phyloP scores from a whole-genome alignment of 2,888 invertebrate genomes.

The Himalopsyche kuldschensis region DNA sequence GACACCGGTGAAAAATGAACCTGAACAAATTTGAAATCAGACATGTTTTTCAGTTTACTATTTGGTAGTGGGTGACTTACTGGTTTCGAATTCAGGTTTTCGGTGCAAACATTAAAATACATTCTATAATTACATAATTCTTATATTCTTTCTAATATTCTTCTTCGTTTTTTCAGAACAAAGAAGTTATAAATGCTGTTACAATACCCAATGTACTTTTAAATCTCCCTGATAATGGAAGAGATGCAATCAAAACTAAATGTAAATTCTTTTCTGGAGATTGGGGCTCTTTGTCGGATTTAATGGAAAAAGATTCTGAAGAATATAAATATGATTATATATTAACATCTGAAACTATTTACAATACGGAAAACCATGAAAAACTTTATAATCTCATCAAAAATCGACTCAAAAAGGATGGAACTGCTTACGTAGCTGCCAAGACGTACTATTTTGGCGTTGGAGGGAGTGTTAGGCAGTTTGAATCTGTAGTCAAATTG shows the following conservation, averaged over 20 bases:
- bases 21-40: too few relatives aligned
- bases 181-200: constrained; percentile 76
- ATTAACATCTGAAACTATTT: constrained; percentile 92
- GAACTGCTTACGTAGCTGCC: constrained; percentile 76
- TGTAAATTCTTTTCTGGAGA: constrained; percentile 73
- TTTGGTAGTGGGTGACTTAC: too few relatives aligned
- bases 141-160: background rate
- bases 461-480: constrained; percentile 81
- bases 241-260: constrained; percentile 45
- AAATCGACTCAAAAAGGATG: constrained; percentile 62
- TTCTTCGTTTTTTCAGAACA: constrained; percentile 67
- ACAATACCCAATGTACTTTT: constrained; percentile 81
- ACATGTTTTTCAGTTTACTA: too few relatives aligned
- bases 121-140: too few relatives aligned
- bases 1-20: too few relatives aligned
- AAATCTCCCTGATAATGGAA: constrained; percentile 60
- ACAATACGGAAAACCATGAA: constrained; percentile 76
- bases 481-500: constrained; percentile 65
- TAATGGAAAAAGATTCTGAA: constrained; percentile 48
- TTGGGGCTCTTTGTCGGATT: constrained; percentile 66
- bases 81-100: too few relatives aligned
- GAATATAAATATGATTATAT: constrained; percentile 76
- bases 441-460: constrained; percentile 95
- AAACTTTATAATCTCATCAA: constrained; percentile 74
- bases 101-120: background rate